These are phyloP conservation scores for Hermetia illucens DNA, from an alignment of 1,140 invertebrate genomes.

Conservation along the genomic window DNA sequence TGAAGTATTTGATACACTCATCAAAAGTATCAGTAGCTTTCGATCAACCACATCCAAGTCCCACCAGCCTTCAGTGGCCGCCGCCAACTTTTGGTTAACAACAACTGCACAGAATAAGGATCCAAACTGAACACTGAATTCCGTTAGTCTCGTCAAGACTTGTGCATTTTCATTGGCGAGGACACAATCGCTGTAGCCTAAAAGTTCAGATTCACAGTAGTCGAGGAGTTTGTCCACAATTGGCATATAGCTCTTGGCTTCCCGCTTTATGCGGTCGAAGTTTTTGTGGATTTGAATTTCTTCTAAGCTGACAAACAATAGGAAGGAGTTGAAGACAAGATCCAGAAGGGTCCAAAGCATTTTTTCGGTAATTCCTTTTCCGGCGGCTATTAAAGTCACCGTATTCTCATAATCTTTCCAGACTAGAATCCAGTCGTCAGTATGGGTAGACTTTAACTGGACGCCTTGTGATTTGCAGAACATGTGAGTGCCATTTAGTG, in stretches of 20 bases:
- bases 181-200: conserved; percentile 45
- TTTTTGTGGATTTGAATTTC: conserved; percentile 37
- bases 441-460: conserved; percentile 44
- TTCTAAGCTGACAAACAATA: conserved; percentile 56
- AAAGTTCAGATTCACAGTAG: conserved; percentile 42
- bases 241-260: conserved; percentile 28
- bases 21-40: conserved; percentile 49
- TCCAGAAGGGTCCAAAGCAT: conserved; percentile 44
- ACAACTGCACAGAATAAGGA: conserved; percentile 65
- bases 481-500: conserved; percentile 71
- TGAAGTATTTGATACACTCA: conserved; percentile 39
- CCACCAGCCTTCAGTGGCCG: conserved; percentile 69
- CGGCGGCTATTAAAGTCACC: conserved; percentile 40
- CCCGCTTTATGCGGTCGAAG: conserved; percentile 21
- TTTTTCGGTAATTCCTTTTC: conserved; percentile 37
- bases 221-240: conserved; percentile 57
- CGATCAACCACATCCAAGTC: conserved; percentile 51
- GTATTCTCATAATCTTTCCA: conserved; percentile 57
- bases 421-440: conserved; percentile 50
- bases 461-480: conserved; percentile 59
- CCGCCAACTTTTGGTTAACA: conserved; percentile 51
- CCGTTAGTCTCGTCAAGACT: conserved; percentile 40
- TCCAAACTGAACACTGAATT: conserved; percentile 47
- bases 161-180: conserved; percentile 46
- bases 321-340: conserved; percentile 50